Evolutionary conservation across 2,797 vertebrate genomes (phyloP).

Genomic region (Anguilla pacifica): DNA sequence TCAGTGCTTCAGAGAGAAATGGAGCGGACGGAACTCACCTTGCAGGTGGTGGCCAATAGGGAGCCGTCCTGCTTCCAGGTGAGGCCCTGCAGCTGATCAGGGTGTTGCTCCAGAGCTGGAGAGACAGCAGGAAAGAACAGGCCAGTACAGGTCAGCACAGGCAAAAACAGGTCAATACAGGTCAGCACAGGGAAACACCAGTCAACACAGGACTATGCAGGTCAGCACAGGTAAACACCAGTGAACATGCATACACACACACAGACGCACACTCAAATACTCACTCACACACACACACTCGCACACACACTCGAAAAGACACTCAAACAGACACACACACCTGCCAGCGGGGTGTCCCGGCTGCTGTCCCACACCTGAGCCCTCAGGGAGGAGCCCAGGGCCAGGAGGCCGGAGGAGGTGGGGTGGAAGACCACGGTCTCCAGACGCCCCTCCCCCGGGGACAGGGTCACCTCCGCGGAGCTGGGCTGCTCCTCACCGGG

Average conservation of each 20-base stretch:
- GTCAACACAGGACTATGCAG: no score
- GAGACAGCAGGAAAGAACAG: conserved; percentile 41
- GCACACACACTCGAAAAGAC: neutral
- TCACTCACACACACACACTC: conserved; percentile 33
- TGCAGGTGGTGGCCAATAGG: conserved; percentile 85
- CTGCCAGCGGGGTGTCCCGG: conserved; percentile 75
- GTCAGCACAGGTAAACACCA: neutral
- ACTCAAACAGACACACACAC: conserved; percentile 65
- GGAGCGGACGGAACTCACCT: conserved; percentile 71
- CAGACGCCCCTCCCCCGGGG: conserved; percentile 61
- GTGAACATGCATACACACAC: conserved; percentile 31
- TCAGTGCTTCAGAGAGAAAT: neutral
- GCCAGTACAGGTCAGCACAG: neutral
- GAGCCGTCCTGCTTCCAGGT: conserved; percentile 86
- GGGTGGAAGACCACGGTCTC: conserved; percentile 86
- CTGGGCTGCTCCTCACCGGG: conserved; percentile 61
- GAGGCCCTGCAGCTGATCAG: conserved; percentile 84
- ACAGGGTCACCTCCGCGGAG: conserved; percentile 68
- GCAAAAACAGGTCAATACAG: conserved; percentile 3
- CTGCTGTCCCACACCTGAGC: conserved; percentile 82
- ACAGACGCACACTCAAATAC: conserved; percentile 49
- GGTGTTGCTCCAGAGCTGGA: conserved; percentile 81
- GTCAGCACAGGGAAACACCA: no score
- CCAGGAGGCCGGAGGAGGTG: conserved; percentile 77
- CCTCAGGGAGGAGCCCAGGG: conserved; percentile 58